phyloP scores from a whole-genome alignment of 2,797 vertebrate genomes.

The Microtus agrestis region DNA sequence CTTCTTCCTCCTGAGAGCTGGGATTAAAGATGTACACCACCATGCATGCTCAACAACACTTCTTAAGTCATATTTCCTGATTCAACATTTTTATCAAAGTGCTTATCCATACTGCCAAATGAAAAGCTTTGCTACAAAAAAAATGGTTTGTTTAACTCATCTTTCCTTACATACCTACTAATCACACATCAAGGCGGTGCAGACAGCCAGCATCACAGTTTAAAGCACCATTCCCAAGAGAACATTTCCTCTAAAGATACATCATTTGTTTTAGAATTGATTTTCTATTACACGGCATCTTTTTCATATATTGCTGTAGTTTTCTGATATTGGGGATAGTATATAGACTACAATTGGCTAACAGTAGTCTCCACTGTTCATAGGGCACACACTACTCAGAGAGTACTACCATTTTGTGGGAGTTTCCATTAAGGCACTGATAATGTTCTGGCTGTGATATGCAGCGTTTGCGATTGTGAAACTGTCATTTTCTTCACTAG shows the following conservation, averaged over 20 bases:
- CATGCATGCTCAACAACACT: neutral
- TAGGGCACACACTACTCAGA: neutral
- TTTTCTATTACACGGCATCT: neutral
- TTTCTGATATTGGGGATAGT: neutral
- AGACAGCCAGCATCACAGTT: neutral
- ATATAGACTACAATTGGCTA: neutral
- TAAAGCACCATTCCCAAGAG: neutral
- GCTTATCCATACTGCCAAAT: neutral
- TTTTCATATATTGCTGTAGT: neutral
- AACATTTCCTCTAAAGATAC: neutral
- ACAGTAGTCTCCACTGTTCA: neutral
- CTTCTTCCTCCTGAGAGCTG: neutral
- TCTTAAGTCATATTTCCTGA: neutral
- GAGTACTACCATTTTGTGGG: neutral
- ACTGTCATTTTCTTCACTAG: neutral
- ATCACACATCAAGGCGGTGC: neutral
- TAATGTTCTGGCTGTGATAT: neutral
- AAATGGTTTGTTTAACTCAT: neutral
- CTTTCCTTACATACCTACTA: neutral
- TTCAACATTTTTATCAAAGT: neutral
- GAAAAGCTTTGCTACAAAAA: neutral
- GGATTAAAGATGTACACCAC: neutral
- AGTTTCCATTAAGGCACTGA: neutral
- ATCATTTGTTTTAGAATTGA: neutral
- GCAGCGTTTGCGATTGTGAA: neutral